Evolutionary conservation across 2,888 invertebrate genomes (phyloP), one percentile per base, ranked within the genome.

Genomic region (Meliscaeva auricollis): DNA sequence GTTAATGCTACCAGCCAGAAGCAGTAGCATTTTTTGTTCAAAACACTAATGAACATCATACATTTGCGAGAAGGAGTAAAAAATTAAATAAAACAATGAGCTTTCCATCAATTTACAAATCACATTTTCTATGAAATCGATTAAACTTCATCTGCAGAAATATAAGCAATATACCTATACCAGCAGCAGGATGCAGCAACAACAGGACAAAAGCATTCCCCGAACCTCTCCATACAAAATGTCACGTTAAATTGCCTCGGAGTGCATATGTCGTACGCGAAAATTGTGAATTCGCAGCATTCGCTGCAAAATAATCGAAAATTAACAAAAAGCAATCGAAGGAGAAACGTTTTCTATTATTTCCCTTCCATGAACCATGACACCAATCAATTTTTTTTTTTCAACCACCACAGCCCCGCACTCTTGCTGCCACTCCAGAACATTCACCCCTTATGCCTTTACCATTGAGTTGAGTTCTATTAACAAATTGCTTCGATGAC

Each of bases 401-500:
- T 70, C 22, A 26, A 26, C 38, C 38, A 35, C 9, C 35, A 6
- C 38, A 38, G 3, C 2, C 1, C 30, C 11, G 2, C 56, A n/a
- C n/a, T n/a, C n/a, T 20, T 17, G 30, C 15, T 56, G 54, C 58
- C 13, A 20, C 17, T 58, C 13, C 54, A 38, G 11, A 35, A 9
- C 9, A 6, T 35, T 13, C 38, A 9, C 9, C 11, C 38, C 38
- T 38, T 38, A 9, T 9, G n/a, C 32, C 7, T 20, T 15, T 6
- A 8, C 11, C 60, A n/a, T 35, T 13, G 26, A 38, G 38, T 13
- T 11, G 38, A 56, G 48, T 44, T 30, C 56, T 84, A 80, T 84
- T 80, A 81, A 85, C 77, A 85, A 85, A 85, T 85, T 81, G 81
- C 72, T 81, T 85, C 81, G 85, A 85, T 73, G 73, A 81, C 85